Conservation (phyloP, 64 coral and sea anemone species). For the Hydrozoanthus tunicans region DNA sequence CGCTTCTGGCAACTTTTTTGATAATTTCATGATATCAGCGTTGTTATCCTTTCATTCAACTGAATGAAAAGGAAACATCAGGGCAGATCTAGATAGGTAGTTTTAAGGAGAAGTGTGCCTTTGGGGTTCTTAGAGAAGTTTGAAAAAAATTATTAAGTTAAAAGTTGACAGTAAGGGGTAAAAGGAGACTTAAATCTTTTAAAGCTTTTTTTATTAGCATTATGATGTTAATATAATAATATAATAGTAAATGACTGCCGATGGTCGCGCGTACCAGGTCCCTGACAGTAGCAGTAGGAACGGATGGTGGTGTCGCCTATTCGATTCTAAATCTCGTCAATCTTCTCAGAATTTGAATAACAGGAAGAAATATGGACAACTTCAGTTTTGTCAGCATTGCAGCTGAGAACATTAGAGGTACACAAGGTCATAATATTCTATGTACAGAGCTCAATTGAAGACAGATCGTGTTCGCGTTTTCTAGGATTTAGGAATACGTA, state of each 20-base stretch:
- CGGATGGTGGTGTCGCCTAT: background rate
- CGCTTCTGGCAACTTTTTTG: too few relatives aligned
- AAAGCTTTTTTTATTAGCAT: too few relatives aligned
- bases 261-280: background rate
- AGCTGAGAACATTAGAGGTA: constrained; percentile 32
- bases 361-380: constrained; percentile 12
- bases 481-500: constrained; percentile 23
- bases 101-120: too few relatives aligned
- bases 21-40: too few relatives aligned
- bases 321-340: background rate
- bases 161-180: too few relatives aligned
- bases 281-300: background rate
- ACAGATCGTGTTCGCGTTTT: background rate
- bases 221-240: too few relatives aligned
- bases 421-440: constrained; percentile 41
- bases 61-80: too few relatives aligned
- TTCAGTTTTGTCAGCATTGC: constrained; percentile 36
- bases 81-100: too few relatives aligned
- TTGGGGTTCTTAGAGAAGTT: too few relatives aligned
- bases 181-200: too few relatives aligned
- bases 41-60: too few relatives aligned
- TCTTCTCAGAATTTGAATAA: background rate
- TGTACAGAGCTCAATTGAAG: background rate
- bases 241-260: background rate
- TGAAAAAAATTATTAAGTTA: too few relatives aligned